phyloP scores from a whole-genome alignment of 2,113 vertebrate genomes.

The Myrmophylax atrothorax region DNA sequence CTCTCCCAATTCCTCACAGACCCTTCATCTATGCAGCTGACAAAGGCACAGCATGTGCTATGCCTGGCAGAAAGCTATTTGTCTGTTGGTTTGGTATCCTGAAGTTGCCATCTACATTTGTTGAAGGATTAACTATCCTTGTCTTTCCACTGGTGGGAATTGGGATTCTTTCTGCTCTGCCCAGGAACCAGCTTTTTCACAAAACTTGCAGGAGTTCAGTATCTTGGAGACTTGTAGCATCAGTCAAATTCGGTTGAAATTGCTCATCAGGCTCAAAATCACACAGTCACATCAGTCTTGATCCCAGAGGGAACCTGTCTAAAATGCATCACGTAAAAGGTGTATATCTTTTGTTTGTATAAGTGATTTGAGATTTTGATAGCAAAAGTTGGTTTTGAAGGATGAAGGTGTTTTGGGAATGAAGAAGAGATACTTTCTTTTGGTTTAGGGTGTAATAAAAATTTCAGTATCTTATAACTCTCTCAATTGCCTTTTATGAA shows the following conservation, averaged over 20 bases:
- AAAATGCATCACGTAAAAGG: not conserved
- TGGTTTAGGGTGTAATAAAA: constrained; percentile 32
- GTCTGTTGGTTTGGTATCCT: not conserved
- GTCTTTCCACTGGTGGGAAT: not conserved
- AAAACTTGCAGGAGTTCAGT: not conserved
- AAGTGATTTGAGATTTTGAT: not conserved
- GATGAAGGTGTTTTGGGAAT: constrained; percentile 2
- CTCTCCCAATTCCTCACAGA: not conserved
- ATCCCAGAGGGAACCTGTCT: not conserved
- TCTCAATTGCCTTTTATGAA: constrained; percentile 21
- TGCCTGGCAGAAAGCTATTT: not conserved
- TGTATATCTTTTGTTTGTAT: not conserved
- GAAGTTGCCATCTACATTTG: not conserved
- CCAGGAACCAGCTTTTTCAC: not conserved
- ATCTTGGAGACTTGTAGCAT: not conserved
- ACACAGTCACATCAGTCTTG: not conserved
- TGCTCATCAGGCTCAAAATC: not conserved
- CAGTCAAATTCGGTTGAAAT: not conserved
- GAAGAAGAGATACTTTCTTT: not conserved
- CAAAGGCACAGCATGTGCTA: not conserved
- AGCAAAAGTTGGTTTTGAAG: constrained; percentile 1
- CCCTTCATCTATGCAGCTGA: not conserved
- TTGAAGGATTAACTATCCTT: not conserved
- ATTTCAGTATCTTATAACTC: constrained; percentile 12
- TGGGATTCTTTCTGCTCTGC: not conserved